Conservation (phyloP, 2,888 invertebrate species). For the Macropis europaea region DNA sequence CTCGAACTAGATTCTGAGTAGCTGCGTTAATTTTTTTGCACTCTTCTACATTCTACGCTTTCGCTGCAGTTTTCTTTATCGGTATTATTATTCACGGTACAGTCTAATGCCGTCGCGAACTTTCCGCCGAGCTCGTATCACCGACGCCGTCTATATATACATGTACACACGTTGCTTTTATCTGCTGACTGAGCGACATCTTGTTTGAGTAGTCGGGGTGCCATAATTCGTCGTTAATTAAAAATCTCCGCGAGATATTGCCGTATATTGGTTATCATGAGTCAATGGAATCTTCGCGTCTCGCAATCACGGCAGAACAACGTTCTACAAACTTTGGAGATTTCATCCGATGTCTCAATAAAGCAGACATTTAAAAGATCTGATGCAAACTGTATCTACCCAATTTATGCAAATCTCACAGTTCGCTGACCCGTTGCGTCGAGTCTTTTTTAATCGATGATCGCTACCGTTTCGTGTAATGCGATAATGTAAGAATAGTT, state of each 20-base stretch:
- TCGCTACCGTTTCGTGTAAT: not conserved
- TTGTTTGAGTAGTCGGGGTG: constrained; percentile 7
- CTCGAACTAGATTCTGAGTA: no score
- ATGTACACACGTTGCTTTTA: not conserved
- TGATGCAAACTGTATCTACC: no score
- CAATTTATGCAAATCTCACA: no score
- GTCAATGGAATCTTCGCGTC: not conserved
- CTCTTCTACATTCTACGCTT: not conserved
- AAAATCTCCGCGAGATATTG: not conserved
- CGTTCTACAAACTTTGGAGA: no score
- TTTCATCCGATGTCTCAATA: no score
- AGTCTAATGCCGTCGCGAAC: not conserved
- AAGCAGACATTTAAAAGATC: no score
- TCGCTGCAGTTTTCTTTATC: not conserved
- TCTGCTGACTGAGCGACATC: constrained; percentile 1
- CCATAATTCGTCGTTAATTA: not conserved
- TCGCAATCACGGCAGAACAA: no score
- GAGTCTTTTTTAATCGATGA: not conserved
- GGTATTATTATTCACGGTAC: not conserved
- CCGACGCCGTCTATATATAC: no score
- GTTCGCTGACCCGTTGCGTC: no score
- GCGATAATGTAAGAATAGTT: not conserved
- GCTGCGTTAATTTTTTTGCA: not conserved
- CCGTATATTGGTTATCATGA: not conserved
- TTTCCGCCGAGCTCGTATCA: not conserved